These are phyloP conservation scores for Pachydiplax longipennis DNA, from an alignment of 2,888 invertebrate species.

Conservation along the genomic window DNA sequence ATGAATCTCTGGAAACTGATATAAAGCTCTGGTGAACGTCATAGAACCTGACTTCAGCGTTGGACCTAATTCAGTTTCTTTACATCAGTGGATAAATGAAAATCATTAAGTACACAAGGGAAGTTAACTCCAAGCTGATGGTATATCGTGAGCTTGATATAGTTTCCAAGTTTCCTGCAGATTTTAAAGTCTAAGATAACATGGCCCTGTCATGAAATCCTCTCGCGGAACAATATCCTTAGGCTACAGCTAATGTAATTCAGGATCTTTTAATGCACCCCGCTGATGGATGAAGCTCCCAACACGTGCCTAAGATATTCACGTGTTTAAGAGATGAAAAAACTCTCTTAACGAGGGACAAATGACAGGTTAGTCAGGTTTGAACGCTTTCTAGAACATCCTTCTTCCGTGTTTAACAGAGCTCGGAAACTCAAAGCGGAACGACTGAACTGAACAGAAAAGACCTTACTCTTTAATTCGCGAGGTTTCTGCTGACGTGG, in stretches of 20 bases:
- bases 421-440: conserved; percentile 24
- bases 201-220: background rate
- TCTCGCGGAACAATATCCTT: background rate
- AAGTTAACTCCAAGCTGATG: too few relatives aligned
- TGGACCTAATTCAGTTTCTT: too few relatives aligned
- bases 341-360: background rate
- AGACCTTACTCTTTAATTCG: background rate
- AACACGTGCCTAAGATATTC: background rate
- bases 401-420: conserved; percentile 32
- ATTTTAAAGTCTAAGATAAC: too few relatives aligned
- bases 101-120: too few relatives aligned
- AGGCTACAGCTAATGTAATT: background rate
- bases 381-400: conserved; percentile 31
- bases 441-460: conserved; percentile 2
- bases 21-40: too few relatives aligned
- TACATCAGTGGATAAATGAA: too few relatives aligned
- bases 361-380: conserved; percentile 28
- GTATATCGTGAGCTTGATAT: too few relatives aligned
- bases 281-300: background rate
- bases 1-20: too few relatives aligned
- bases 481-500: background rate
- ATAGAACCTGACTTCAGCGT: too few relatives aligned
- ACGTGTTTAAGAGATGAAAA: background rate
- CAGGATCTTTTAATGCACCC: background rate
- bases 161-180: too few relatives aligned